Evolutionary conservation across 2,113 vertebrate genomes (phyloP), one percentile per base, ranked within the genome.

Genomic region (Pygoscelis adeliae): DNA sequence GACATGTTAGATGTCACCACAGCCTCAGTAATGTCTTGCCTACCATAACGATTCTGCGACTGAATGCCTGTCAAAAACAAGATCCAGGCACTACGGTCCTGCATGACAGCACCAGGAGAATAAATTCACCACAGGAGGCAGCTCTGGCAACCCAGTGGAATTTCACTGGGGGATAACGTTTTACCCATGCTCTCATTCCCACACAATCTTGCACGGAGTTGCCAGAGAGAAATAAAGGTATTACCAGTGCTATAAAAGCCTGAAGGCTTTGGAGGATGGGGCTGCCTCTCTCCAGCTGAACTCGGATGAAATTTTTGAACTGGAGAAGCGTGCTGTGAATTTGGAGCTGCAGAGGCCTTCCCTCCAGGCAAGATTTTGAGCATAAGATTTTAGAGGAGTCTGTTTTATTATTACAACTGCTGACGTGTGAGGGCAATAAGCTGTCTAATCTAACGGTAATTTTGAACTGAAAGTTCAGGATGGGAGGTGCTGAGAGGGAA

Each of bases 121-220:
- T 42, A 26, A 79, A 82, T 59, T 56, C 62, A 30, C 32, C 2
- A 2, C 9, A 77, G 74, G 13, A 77, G 25, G 19, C 38, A 86
- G 53, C 16, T 80, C 50, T 80, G 40, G 20, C 15, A 73, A 10
- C 4, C 42, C n/a, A 16, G 16, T 44, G n/a, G 44, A 61, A 73
- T 83, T 96, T 89, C 49, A 58, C 0, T 0, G 23, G 18, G 55
- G 11, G 32, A 62, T 17, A 61, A 66, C 0, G 0, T 61, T 58
- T 86, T 52, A 36, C 40, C 10, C 1, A 0, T 38, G 13, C 15
- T 83, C 30, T 94, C 40, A 70, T 20, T 77, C 63, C 76, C 63
- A 42, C 15, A 42, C 22, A 44, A 30, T 55, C 40, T 77, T 11
- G 1, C 49, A 44, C 0, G 0, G 30, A 79, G 26, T 56, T 76